Base-by-base conservation (phyloP, 1,140 invertebrate species). In the Cryptotermes secundus region DNA sequence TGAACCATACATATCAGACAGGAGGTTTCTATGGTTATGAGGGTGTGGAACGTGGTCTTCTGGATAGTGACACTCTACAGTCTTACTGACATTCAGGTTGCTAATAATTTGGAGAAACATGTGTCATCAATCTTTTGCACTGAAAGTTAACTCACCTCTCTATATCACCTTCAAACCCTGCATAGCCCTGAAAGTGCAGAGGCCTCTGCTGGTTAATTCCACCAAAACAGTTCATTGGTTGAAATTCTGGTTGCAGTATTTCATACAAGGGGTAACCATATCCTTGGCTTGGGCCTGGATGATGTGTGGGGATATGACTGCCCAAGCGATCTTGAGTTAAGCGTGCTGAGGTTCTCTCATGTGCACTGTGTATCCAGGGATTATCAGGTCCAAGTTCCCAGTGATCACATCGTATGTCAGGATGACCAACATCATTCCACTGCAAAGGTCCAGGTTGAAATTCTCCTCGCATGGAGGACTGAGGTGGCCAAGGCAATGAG, bases 351-450 rank as follows among this genome's bases (percentile, higher is more conserved):
- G 24, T n/a, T 45, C 42, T 26, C 12, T 26, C 45, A n/a, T 26
- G 81, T n/a, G 31, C 81, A 16, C 59, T 35, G 14, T 35, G 31
- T 24, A 36, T 36, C 83, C 83, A 84, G 12, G 82, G 45, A 79
- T 19, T 31, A n/a, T n/a, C n/a, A 3, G 83, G 83, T 35, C 72
- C 59, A 42, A 34, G 83, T 16, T 84, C 83, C 83, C 83, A 84
- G 34, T 36, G 36, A 24, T 59, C 82, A 26, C 35, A n/a, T 22
- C 79, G 26, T 19, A 38, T 24, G 22, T 80, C 42, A 31, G 38
- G 81, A 26, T 26, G 81, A 53, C 12, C n/a, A n/a, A n/a, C 31
- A 34, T 82, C 81, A 82, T 82, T 82, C 81, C 81, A 82, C 38
- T 82, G 81, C 7, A n/a, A 72, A 31, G 81, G 35, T n/a, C 59